Evolutionary conservation across 2,797 vertebrate genomes (phyloP), one percentile per base, ranked within the genome.

Genomic region (Ciconia nigra): DNA sequence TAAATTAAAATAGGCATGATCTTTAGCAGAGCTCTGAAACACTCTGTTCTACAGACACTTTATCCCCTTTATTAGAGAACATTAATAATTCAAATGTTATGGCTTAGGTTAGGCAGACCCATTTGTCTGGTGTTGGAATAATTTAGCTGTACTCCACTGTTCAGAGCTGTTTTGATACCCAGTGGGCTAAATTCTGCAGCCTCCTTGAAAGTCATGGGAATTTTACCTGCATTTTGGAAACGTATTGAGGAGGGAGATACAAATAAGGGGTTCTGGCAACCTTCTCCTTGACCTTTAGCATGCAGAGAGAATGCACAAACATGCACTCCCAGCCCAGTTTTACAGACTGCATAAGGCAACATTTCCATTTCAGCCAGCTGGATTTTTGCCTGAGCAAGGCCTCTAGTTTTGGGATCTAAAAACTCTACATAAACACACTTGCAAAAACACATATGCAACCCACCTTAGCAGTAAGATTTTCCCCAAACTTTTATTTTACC

Each of bases 1-100:
- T 94, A 97, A 98, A 98, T 98, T 97, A 98, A 97, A 98, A 98
- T 96, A 97, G 94, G 95, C 96, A 91, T 97, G 98, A 98, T 97
- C 88, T 96, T 98, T 96, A 90, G 87, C 97, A 98, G 98, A 98
- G 79, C 95, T 96, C 96, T 91, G 89, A 96, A 97, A 91, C 91
- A 69, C 88, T 97, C 91, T 91, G 88, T 97, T 97, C 93, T 95
- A 88, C 93, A 97, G 95, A 96, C 95, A 96, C 94, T 95, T 97
- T 96, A 96, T 96, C 86, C 91, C 33, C 57, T 97, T 97, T 97
- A 97, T 97, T 97, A 97, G 94, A 91, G 94, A 90, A 95, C 96
- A 97, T 98, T 97, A 98, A 97, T 98, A 97, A 97, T 97, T 98
- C 93, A 93, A 94, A 91, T 93, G 95, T 90, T 97, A 95, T 92